Evolutionary conservation across 2,888 invertebrate genomes (phyloP), one percentile per base, ranked within the genome.

Genomic region (Neoscelio sp.): DNA sequence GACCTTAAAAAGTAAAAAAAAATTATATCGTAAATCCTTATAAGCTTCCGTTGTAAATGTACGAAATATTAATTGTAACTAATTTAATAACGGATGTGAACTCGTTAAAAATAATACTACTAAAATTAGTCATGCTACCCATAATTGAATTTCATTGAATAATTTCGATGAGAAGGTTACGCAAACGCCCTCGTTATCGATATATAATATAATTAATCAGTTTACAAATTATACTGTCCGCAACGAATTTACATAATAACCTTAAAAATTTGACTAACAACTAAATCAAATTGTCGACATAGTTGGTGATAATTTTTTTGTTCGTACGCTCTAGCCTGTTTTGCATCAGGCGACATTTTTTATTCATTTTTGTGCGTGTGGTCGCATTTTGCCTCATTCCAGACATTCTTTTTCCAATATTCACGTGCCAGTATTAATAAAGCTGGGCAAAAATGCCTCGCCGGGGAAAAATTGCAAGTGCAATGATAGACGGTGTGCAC

Each of bases 321-420:
- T 26, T 6, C 6, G 23, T 2, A 3, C 28, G 44, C 15, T 17
- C 42, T 4, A 13, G 44, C 50, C 35, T 54, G 33, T 52, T 42
- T 30, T 15, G 42, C 54, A 5, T 54, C 46, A 13, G 12, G 12
- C 33, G 48, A 33, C 23, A 50, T 44, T 52, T 62, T 50, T 50
- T 23, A 23, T 42, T 50, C 33, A 20, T 23, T 54, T 42, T 44
- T 30, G 42, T 35, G 48, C 28, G 50, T 73, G 64, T 64, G 64
- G 48, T 56, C 38, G 73, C 62, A 10, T 71, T 73, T 33, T 23
- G 58, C 20, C 60, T 58, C 68, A 58, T 68, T 54, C 54, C 35
- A 13, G 17, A 56, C 54, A 70, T 76, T 70, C 76, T 67, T 75
- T 75, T 68, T 54, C 54, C 75, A 33, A 75, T 75, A 68, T 62